These are phyloP conservation scores for Diplolepis rosae DNA, from an alignment of 2,888 invertebrate species.

Conservation along the genomic window DNA sequence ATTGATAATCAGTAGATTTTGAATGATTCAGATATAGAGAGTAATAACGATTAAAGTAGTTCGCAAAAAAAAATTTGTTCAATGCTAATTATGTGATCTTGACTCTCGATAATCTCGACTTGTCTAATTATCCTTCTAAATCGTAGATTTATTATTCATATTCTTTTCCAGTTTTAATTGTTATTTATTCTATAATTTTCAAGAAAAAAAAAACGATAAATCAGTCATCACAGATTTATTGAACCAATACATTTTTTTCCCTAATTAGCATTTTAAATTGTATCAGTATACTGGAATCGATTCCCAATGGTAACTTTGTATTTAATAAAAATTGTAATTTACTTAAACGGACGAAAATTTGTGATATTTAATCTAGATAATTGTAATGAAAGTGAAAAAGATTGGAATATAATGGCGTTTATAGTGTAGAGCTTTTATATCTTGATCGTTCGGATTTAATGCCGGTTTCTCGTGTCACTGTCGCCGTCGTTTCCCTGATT, in stretches of 20 bases:
- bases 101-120: conserved; percentile 11
- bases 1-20: too few relatives aligned
- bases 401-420: neutral
- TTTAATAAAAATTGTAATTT: neutral
- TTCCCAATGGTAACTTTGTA: too few relatives aligned
- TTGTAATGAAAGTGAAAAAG: neutral
- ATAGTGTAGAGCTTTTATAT: neutral
- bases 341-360: neutral
- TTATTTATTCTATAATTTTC: neutral
- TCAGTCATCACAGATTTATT: too few relatives aligned
- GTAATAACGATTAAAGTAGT: conserved; percentile 4
- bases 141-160: conserved; percentile 7
- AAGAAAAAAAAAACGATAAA: too few relatives aligned
- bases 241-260: too few relatives aligned
- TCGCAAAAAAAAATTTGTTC: conserved; percentile 10
- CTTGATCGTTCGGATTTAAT: conserved; percentile 41
- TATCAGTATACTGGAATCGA: too few relatives aligned
- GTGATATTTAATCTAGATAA: neutral
- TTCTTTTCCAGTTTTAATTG: conserved; percentile 13
- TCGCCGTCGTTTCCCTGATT: conserved; percentile 49
- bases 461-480: conserved; percentile 46
- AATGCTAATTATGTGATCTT: conserved; percentile 17
- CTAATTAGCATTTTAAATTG: too few relatives aligned
- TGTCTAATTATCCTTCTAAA: neutral
- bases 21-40: too few relatives aligned